Conservation (phyloP, 2,113 vertebrate species). For the Arizona elegans region DNA sequence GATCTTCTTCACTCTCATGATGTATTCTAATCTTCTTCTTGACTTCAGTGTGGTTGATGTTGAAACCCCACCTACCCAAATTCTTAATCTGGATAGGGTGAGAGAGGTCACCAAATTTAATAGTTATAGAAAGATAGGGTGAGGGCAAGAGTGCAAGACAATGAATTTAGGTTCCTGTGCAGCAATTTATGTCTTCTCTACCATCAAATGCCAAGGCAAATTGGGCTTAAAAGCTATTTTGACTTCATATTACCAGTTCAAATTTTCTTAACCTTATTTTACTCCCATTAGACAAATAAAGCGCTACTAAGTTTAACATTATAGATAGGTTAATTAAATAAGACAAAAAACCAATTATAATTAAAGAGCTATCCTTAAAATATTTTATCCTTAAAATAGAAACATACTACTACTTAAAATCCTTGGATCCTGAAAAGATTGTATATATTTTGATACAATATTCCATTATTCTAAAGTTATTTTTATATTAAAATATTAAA, state of each 20-base stretch:
- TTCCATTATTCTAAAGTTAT: not conserved
- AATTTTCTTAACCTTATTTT: not conserved
- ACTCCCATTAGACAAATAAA: not conserved
- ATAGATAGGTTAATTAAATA: slow-evolving; percentile 16
- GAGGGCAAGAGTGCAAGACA: not conserved
- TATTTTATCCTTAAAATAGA: not conserved
- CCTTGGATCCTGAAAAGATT: not conserved
- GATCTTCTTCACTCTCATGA: not conserved
- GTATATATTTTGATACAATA: not conserved
- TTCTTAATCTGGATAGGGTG: not conserved
- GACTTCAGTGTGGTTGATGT: not conserved
- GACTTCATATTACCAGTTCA: not conserved
- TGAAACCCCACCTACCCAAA: not conserved
- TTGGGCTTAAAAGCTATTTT: not conserved
- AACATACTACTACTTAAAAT: not conserved
- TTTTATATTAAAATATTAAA: not conserved
- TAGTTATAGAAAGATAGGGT: not conserved
- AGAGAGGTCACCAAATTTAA: not conserved
- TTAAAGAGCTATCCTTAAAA: not conserved
- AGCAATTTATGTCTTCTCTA: slow-evolving; percentile 14
- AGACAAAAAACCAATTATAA: not conserved
- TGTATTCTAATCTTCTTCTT: not conserved
- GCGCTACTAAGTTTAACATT: slow-evolving; percentile 1
- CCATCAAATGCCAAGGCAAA: slow-evolving; percentile 10
- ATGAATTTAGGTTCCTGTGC: not conserved